Evolutionary conservation across 2,888 invertebrate species (phyloP).

Genomic region (Tetrapedia diversipes): DNA sequence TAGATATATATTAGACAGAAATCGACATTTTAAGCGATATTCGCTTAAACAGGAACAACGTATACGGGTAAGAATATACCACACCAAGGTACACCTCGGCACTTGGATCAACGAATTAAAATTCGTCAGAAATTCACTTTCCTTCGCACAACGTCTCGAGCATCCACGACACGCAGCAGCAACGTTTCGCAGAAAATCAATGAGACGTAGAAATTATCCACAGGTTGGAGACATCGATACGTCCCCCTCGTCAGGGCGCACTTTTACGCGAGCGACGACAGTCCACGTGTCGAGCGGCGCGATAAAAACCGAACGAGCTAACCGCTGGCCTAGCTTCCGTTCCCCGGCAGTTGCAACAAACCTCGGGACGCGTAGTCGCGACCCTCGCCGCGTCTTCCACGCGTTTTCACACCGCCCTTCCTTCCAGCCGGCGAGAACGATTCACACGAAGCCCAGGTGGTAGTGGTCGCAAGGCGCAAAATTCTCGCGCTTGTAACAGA

Average conservation of each 20-base stretch:
- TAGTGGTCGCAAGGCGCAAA: too few species aligned
- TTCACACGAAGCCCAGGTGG: not conserved
- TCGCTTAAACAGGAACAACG: not conserved
- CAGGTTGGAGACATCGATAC: conserved; percentile 32
- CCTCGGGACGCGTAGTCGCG: conserved; percentile 5
- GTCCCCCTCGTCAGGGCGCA: conserved; percentile 19
- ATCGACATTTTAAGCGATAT: not conserved
- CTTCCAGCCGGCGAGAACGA: not conserved
- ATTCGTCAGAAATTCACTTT: conserved; percentile 2
- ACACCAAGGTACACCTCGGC: not conserved
- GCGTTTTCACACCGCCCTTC: not conserved
- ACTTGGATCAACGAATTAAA: not conserved
- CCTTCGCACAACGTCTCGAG: not conserved
- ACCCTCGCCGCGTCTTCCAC: conserved; percentile 22
- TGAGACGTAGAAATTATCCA: conserved; percentile 42
- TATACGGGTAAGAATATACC: not conserved
- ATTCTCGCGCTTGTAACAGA: too few species aligned
- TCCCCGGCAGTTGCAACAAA: conserved; percentile 14
- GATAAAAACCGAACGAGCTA: conserved; percentile 14
- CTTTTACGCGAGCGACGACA: conserved; percentile 40
- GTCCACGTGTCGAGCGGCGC: conserved; percentile 43
- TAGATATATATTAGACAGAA: not conserved
- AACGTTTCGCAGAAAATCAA: not conserved
- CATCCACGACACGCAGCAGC: not conserved
- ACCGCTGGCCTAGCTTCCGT: not conserved